Conservation (phyloP, 2,113 vertebrate species). For the Eudorcas thomsonii region DNA sequence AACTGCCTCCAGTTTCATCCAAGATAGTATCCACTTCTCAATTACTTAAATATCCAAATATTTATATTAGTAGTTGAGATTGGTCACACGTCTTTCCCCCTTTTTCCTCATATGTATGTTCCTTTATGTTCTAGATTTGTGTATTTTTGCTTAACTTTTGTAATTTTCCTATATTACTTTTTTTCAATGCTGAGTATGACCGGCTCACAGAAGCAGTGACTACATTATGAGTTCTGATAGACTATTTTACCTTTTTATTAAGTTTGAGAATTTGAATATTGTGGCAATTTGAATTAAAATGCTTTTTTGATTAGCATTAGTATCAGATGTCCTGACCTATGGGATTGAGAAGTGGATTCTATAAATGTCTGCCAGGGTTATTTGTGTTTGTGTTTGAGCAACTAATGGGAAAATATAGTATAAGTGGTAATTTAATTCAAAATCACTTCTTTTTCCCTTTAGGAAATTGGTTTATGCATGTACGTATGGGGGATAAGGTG, state of each 20-base stretch:
- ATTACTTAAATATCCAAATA: not conserved
- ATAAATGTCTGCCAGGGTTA: not conserved
- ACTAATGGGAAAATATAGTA: not conserved
- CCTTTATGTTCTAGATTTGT: not conserved
- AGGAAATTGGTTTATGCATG: not conserved
- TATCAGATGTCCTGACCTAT: not conserved
- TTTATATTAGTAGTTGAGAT: not conserved
- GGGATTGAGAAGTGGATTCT: not conserved
- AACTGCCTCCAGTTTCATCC: not conserved
- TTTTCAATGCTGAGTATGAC: not conserved
- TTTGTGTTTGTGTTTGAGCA: conserved; percentile 8
- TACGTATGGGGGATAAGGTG: not conserved
- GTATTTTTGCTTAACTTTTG: not conserved
- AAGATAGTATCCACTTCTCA: not conserved
- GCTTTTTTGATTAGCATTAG: not conserved
- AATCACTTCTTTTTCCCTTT: not conserved
- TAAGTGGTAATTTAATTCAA: conserved; percentile 28
- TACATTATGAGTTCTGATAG: not conserved
- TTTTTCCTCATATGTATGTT: not conserved
- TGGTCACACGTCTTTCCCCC: not conserved
- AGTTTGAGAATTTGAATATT: conserved; percentile 2
- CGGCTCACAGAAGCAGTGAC: not conserved
- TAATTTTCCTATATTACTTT: not conserved
- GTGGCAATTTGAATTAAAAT: not conserved
- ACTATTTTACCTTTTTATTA: not conserved